Evolutionary conservation across 2,888 invertebrate genomes (phyloP), one percentile per base, ranked within the genome.

Genomic region (Pachliopta kotzebuea): DNA sequence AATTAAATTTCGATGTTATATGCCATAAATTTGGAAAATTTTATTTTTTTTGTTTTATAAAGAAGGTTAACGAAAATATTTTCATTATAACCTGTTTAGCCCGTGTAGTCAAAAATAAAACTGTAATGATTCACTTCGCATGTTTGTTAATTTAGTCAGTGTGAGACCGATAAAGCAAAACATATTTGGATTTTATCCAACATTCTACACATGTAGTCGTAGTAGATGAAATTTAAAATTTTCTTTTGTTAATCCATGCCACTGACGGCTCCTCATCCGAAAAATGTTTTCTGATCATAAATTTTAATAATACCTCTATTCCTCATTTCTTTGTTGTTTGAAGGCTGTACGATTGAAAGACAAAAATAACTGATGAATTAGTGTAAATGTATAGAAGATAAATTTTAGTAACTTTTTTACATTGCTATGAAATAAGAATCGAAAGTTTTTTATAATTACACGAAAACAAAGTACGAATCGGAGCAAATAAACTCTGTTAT

Each of bases 181-280:
- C 65, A 49, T 54, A 37, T 65, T 65, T 65, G 65, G 65, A 65
- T 58, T 55, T 49, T 45, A 29, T 65, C 65, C 65, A 65, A 65
- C 61, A 54, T 63, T 61, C 45, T 62, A 56, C 54, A 58, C 61
- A 49, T 65, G 60, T 45, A 26, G 24, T 20, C 20, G 31, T 56
- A 26, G 56, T 31, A 21, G 26, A 45, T 37, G 53, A 21, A 57
- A 42, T n/a, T 37, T 52, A 24, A 24, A 42, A 54, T 49, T 61
- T 60, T 65, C 54, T 57, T 60, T 65, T 57, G 60, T 65, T 65
- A 17, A 23, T 49, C 18, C 18, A 20, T 20, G 20, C 56, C 21
- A 50, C 58, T 42, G 45, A 58, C 55, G 29, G 58, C 45, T 63
- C 45, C 23, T 26, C n/a, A 20, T 26, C 11, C 42, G 11, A 63